phyloP scores from a whole-genome alignment of 2,888 invertebrate genomes.

The Xanthorhoe designata region DNA sequence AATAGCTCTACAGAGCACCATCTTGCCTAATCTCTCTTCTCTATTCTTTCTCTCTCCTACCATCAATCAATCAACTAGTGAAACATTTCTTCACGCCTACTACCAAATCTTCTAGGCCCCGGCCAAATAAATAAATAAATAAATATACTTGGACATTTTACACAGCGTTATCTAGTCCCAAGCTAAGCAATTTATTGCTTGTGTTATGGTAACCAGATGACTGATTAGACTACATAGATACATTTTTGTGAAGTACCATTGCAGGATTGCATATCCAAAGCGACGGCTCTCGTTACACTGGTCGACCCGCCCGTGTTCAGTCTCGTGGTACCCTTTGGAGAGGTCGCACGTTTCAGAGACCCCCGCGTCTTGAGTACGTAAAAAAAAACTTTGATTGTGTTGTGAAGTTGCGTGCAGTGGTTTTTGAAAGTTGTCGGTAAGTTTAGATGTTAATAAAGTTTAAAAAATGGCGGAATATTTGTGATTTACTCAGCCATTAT shows the following conservation, averaged over 20 bases:
- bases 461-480: too few relatives aligned
- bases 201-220: too few relatives aligned
- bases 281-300: constrained; percentile 14
- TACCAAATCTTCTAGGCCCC: neutral
- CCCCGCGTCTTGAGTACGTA: constrained; percentile 3
- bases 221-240: too few relatives aligned
- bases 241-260: too few relatives aligned
- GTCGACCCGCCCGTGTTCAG: constrained; percentile 16
- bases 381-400: constrained; percentile 28
- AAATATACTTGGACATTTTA: too few relatives aligned
- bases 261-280: constrained; percentile 40
- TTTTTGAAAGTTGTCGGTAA: constrained; percentile 27
- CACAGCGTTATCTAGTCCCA: too few relatives aligned
- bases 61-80: neutral
- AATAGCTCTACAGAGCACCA: too few relatives aligned
- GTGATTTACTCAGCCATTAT: too few relatives aligned
- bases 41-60: too few relatives aligned
- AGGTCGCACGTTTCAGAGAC: constrained; percentile 32
- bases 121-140: too few relatives aligned
- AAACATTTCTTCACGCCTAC: neutral
- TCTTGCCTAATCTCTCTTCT: too few relatives aligned
- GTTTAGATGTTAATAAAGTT: constrained; percentile 10
- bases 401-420: constrained; percentile 11
- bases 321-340: constrained; percentile 29
- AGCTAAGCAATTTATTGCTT: too few relatives aligned